A percentile compares a stretch with the other conserved stretches of the same genome.
phyloP scores from a whole-genome alignment of 2,113 vertebrate species.

The Microtus montanus region DNA sequence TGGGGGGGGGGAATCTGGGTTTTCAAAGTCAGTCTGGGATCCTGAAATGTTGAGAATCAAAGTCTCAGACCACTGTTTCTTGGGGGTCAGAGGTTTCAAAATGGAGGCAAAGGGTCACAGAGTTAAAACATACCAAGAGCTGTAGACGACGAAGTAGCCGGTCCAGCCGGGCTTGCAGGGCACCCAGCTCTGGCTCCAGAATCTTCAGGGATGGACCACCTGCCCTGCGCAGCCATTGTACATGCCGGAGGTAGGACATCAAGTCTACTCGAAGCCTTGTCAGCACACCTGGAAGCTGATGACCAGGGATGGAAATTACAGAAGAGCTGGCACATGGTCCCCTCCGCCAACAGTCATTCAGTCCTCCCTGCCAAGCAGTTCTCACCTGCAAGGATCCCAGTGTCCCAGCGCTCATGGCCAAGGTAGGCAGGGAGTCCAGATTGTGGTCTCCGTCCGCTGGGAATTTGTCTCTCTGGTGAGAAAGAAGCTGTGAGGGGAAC shows the following conservation, averaged over 20 bases:
- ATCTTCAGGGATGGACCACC: slow-evolving; percentile 64
- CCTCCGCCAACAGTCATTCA: rapidly evolving
- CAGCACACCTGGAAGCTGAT: slow-evolving; percentile 68
- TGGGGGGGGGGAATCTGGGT: not conserved
- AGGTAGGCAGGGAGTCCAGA: slow-evolving; percentile 72
- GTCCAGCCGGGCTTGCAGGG: slow-evolving; percentile 72
- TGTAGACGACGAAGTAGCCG: slow-evolving; percentile 74
- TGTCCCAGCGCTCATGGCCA: slow-evolving; percentile 75
- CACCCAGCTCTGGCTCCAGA: slow-evolving; percentile 72
- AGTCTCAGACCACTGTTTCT: not conserved
- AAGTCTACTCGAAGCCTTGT: slow-evolving; percentile 61
- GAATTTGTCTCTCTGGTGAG: slow-evolving; percentile 69
- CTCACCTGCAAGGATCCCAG: slow-evolving; percentile 74
- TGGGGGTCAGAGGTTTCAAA: not conserved
- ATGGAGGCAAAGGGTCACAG: rapidly evolving
- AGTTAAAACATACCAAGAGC: slow-evolving; percentile 66
- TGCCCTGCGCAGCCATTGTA: slow-evolving; percentile 73
- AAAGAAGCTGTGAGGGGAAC: not conserved
- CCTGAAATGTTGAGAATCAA: not conserved
- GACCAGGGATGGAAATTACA: not conserved
- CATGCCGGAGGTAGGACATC: slow-evolving; percentile 69
- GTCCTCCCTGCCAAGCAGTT: rapidly evolving
- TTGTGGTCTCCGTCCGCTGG: slow-evolving; percentile 76
- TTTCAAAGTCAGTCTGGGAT: not conserved
- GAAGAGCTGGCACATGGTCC: rapidly evolving